Evolutionary conservation across 1,140 invertebrate genomes (phyloP), one percentile per base, ranked within the genome.

Genomic region (Philotrypesis tridentata): DNA sequence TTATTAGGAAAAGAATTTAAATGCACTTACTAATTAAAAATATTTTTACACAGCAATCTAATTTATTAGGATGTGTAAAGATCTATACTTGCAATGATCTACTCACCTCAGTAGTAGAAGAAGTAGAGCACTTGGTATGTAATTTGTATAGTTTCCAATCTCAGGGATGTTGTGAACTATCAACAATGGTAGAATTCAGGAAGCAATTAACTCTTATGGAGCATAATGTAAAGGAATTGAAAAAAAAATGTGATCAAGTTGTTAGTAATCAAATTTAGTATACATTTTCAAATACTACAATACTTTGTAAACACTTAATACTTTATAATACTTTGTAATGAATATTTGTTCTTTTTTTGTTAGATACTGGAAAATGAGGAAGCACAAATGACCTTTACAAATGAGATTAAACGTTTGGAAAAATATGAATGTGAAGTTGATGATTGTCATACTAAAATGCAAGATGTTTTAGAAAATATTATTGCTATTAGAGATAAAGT

Each of bases 341-440:
- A 9, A 37, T 9, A 70, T 25, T 79, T 82, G 25, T 79, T 84
- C 9, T 67, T 25, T 79, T 82, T n/a, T 79, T 84, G 3, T 67
- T 48, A 92, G 91, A 65, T 90, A 14, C 74, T 84, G 61, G 85
- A 88, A 68, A 89, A 89, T 77, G 84, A 86, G 77, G 55, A 72
- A 7, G 79, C 86, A 7, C 85, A 91, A 77, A 86, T 86, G 11
- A 84, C 83, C 17, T 89, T 89, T 61, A 76, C 79, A 2, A 85
- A 91, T 79, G 85, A 83, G 21, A 83, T 86, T 60, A 78, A 87
- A 72, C 87, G 83, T 60, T 79, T 92, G 7, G 83, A 87, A 72
- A 90, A 89, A 78, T 80, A 90, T n/a, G 89, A 92, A 82, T 85
- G 83, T 65, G 88, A 92, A 86, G 27, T 91, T 25, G 90, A 92